Conservation (phyloP, 35 echinoderm and acorn worm species). For the Heliocidaris tuberculata region DNA sequence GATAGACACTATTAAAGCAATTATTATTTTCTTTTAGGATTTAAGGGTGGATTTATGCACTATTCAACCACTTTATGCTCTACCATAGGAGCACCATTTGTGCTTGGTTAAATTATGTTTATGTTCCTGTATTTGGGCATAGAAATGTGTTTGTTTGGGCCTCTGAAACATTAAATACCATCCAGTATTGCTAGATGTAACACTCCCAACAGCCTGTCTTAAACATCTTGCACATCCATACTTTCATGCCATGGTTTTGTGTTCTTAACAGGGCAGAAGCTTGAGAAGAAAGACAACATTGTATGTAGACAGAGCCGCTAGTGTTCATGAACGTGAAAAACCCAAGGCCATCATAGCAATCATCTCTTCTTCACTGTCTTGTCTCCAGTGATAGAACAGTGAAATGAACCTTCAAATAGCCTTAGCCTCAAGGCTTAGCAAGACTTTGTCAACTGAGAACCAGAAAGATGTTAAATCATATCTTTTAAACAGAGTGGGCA, state of each 20-base stretch:
- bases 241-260: not conserved
- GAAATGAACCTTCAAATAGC: not conserved
- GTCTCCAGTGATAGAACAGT: not conserved
- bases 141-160: not conserved
- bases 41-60: too few species aligned
- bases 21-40: too few species aligned
- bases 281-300: not conserved
- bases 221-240: not conserved
- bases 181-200: not conserved
- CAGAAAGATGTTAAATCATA: too few species aligned
- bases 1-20: too few species aligned
- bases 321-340: slow-evolving; percentile 17
- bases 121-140: not conserved
- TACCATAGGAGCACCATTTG: too few species aligned
- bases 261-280: not conserved
- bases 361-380: not conserved
- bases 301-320: slow-evolving; percentile 8
- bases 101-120: not conserved
- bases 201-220: not conserved
- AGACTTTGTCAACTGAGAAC: not conserved
- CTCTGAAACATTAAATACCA: not conserved
- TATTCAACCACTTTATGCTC: too few species aligned
- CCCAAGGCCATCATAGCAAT: not conserved
- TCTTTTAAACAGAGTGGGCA: too few species aligned
- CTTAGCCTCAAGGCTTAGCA: not conserved